Evolutionary conservation across 2,797 vertebrate genomes (phyloP).

Genomic region (Heteromormyrus szaboi): DNA sequence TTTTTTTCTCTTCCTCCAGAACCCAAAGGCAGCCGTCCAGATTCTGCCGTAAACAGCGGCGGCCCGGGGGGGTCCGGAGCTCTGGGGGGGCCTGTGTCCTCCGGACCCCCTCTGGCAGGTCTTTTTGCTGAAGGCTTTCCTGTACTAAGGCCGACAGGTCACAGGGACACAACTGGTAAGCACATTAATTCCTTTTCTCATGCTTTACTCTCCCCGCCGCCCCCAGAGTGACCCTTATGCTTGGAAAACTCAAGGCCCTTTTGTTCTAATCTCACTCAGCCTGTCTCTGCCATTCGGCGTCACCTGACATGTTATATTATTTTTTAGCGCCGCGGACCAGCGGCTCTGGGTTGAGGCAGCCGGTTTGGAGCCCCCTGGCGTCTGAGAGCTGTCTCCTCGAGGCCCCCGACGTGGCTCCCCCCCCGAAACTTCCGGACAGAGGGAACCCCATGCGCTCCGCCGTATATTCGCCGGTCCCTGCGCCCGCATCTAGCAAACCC

Average conservation of each 20-base stretch:
- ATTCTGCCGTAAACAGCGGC: constrained; percentile 45
- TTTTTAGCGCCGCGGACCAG: constrained; percentile 55
- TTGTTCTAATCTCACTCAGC: neutral
- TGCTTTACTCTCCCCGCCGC: neutral
- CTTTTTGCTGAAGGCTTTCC: constrained; percentile 93
- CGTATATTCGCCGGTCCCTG: constrained; percentile 39
- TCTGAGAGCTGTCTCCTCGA: constrained; percentile 26
- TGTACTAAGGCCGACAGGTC: constrained; percentile 75
- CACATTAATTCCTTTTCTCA: constrained; percentile 2
- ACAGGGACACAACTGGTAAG: constrained; percentile 73
- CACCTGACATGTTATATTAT: neutral
- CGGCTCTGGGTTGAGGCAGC: constrained; percentile 61
- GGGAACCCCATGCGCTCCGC: constrained; percentile 45
- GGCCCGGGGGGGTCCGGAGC: constrained; percentile 41
- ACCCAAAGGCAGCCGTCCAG: constrained; percentile 59
- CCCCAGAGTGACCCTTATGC: neutral
- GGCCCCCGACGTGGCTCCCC: constrained; percentile 40
- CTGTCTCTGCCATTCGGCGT: neutral
- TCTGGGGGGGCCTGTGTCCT: constrained; percentile 43
- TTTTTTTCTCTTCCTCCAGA: constrained; percentile 48
- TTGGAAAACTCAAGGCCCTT: neutral
- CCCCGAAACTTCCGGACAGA: constrained; percentile 41
- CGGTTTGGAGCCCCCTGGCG: constrained; percentile 58
- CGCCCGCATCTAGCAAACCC: constrained; percentile 45
- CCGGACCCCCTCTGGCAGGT: constrained; percentile 68